These are phyloP conservation scores for Drosophila atroscutellata DNA, from an alignment of 2,888 invertebrate genomes.

Conservation along the genomic window DNA sequence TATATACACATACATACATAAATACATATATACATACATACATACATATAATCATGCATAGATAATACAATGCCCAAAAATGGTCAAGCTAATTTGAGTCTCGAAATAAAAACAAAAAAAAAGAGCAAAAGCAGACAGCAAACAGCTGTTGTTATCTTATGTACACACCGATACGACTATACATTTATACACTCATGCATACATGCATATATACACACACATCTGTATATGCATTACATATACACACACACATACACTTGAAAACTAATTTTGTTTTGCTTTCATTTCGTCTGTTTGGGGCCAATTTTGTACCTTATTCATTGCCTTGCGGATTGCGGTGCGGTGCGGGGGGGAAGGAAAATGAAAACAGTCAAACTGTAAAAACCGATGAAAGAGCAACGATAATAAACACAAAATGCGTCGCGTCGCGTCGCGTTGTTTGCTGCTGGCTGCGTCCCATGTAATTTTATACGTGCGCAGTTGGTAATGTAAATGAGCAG, in stretches of 20 bases:
- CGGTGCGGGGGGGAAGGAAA: not conserved
- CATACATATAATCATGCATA: not conserved
- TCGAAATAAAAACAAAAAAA: slow-evolving; percentile 38
- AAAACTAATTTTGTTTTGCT: slow-evolving; percentile 45
- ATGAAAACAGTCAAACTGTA: slow-evolving; percentile 35
- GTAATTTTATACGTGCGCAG: slow-evolving; percentile 68
- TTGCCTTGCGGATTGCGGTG: slow-evolving; percentile 12
- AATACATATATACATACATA: not conserved
- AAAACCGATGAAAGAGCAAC: slow-evolving; percentile 20
- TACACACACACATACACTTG: not conserved
- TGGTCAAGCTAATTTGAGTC: slow-evolving; percentile 36
- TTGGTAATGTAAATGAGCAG: slow-evolving; percentile 68
- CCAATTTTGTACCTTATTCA: slow-evolving; percentile 34
- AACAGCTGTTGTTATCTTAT: slow-evolving; percentile 58
- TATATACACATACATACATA: not conserved
- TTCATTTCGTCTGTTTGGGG: slow-evolving; percentile 42
- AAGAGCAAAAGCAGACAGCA: slow-evolving; percentile 33
- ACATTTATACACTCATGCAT: not conserved
- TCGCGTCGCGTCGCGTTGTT: slow-evolving; percentile 6
- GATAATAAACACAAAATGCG: slow-evolving; percentile 35
- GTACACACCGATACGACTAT: not conserved
- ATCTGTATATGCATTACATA: not conserved
- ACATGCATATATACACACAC: slow-evolving; percentile 2
- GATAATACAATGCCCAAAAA: slow-evolving; percentile 50
- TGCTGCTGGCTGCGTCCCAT: slow-evolving; percentile 9